Base-by-base conservation (phyloP, 2,113 vertebrate genomes). In the Conger conger region DNA sequence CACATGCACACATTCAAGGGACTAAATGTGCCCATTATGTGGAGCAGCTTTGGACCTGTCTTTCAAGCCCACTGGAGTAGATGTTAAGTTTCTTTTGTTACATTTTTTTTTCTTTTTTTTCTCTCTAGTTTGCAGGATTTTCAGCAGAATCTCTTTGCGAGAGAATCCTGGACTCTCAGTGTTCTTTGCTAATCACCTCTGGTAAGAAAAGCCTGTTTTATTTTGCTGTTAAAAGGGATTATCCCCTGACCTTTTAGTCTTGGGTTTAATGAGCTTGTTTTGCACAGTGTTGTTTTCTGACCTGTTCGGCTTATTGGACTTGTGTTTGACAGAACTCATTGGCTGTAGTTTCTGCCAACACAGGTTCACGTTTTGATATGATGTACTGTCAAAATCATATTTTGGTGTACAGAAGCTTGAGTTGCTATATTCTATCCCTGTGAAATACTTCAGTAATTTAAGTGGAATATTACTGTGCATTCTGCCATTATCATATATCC, bases 41-140 rank as follows among this genome's bases (percentile, higher is more conserved):
- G 57, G 57, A 63, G 1, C 23, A 27, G 23, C 8, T 20, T 63
- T 27, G 57, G 17, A 6, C 2, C 57, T 27, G 57, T 27, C 20
- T 0, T 63, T 63, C 3, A 23, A 8, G 57, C 17, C 57, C 23
- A 5, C 11, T 23, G 57, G 57, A 63, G 57, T 6, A 23, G 57
- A 63, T 78, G 30, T 54, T 42, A 42, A 17, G 23, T 83, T 11
- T 81, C 4, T 27, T 35, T 68, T n/a, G n/a, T n/a, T n/a, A n/a
- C n/a, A 2, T 13, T 84, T 81, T 42, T 80, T 38, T 60, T 16
- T 80, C 63, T 83, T 13, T 3, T 45, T 87, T 0, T 87, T 8
- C 37, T 5, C n/a, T 88, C 81, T 91, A 99, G 98, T 99, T 99
- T 91, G 98, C 98, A 91, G 98, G 98, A 20, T 99, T 99, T 91